Conservation (phyloP, 2,888 invertebrate species). For the Hedychridium roseum region DNA sequence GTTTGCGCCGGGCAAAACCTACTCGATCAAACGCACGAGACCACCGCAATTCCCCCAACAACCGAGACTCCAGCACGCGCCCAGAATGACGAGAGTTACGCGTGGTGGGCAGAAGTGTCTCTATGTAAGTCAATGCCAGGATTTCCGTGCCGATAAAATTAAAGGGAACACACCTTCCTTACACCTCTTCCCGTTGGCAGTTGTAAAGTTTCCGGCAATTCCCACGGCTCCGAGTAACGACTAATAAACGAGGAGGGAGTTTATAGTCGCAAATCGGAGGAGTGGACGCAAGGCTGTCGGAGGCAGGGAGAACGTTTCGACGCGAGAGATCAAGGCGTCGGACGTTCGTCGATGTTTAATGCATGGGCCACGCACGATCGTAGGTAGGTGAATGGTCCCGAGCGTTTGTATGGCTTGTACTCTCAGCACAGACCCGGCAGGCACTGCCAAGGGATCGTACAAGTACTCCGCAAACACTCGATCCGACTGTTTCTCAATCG, state of each 20-base stretch:
- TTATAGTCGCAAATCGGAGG: too few relatives aligned
- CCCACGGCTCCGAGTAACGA: too few relatives aligned
- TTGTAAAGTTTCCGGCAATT: too few relatives aligned
- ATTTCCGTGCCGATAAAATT: too few relatives aligned
- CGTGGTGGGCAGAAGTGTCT: slow-evolving; percentile 25
- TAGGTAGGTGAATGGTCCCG: slow-evolving; percentile 29
- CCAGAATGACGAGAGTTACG: slow-evolving; percentile 17
- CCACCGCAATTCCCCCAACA: background rate
- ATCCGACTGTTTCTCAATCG: slow-evolving; percentile 46
- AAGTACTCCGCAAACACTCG: slow-evolving; percentile 52
- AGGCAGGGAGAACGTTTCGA: too few relatives aligned
- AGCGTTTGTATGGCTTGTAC: slow-evolving; percentile 31
- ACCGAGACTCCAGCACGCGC: background rate
- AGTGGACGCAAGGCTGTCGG: too few relatives aligned
- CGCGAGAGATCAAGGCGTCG: too few relatives aligned
- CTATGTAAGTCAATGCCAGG: too few relatives aligned
- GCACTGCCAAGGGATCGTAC: slow-evolving; percentile 33
- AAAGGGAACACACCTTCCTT: too few relatives aligned
- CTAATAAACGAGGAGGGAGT: too few relatives aligned
- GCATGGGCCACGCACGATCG: slow-evolving; percentile 27
- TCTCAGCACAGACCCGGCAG: slow-evolving; percentile 20
- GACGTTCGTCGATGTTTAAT: slow-evolving; percentile 34
- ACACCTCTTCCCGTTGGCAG: too few relatives aligned
- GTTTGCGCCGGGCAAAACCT: background rate
- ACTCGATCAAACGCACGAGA: background rate